These are phyloP conservation scores for Orussus abietinus DNA, from an alignment of 1,140 invertebrate species.

Conservation along the genomic window DNA sequence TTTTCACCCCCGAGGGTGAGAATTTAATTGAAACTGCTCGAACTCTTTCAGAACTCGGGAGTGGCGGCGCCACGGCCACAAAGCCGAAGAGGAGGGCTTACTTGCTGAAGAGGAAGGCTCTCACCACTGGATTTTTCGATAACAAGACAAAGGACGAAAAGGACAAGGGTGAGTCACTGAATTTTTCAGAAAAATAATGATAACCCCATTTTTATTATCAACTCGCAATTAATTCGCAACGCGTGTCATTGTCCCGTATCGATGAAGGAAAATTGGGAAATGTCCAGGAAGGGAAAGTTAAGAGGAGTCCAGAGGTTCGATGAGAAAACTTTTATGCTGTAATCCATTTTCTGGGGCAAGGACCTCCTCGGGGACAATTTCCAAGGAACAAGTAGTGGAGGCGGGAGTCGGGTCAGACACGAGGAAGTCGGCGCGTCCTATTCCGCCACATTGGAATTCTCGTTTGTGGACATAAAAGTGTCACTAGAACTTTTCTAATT, in stretches of 20 bases:
- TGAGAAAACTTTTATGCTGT: too few relatives aligned
- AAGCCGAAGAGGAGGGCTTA: constrained; percentile 74
- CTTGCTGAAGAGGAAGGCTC: constrained; percentile 75
- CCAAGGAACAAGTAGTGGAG: too few relatives aligned
- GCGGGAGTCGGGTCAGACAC: too few relatives aligned
- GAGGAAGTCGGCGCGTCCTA: too few relatives aligned
- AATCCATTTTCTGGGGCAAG: too few relatives aligned
- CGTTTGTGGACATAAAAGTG: too few relatives aligned
- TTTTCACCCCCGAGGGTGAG: too few relatives aligned
- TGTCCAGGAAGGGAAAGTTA: neutral
- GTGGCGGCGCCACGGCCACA: constrained; percentile 42
- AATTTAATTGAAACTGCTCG: too few relatives aligned
- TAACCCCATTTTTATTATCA: neutral
- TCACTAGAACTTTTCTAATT: too few relatives aligned
- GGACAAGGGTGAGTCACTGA: constrained; percentile 59
- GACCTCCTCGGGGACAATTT: too few relatives aligned
- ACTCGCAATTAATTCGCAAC: neutral
- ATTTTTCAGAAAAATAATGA: neutral
- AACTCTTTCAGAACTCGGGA: constrained; percentile 47
- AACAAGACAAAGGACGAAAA: constrained; percentile 65
- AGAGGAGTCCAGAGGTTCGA: too few relatives aligned
- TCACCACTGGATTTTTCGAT: constrained; percentile 82
- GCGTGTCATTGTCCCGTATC: neutral
- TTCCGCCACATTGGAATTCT: too few relatives aligned
- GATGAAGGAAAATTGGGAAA: neutral